Conservation (phyloP, 2,113 vertebrate species). For the Orientallactaga bullata region DNA sequence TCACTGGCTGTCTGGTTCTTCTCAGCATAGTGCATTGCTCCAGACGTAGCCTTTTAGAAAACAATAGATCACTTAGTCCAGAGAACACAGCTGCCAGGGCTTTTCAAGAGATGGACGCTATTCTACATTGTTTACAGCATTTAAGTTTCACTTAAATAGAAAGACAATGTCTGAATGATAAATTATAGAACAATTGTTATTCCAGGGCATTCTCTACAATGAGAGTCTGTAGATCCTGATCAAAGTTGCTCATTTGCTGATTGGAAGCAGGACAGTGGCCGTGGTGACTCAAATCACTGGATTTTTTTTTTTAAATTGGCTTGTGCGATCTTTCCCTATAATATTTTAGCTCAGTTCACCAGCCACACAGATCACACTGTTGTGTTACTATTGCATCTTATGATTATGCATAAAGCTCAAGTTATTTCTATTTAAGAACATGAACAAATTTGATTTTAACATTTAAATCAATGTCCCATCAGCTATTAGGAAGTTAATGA, state of each 20-base stretch:
- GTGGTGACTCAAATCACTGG: constrained; percentile 26
- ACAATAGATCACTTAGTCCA: constrained; percentile 6
- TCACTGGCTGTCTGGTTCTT: not conserved
- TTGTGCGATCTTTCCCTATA: not conserved
- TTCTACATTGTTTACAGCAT: constrained; percentile 49
- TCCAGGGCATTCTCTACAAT: not conserved
- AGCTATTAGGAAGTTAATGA: not conserved
- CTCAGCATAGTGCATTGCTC: not conserved
- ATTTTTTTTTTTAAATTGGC: constrained; percentile 46
- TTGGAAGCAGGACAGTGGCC: not conserved
- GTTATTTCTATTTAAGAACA: constrained; percentile 25
- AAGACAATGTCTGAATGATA: constrained; percentile 31
- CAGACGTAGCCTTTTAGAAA: not conserved
- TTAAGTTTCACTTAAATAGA: constrained; percentile 22
- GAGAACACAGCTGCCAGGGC: constrained; percentile 3
- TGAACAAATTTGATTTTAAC: not conserved
- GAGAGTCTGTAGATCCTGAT: not conserved
- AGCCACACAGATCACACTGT: not conserved
- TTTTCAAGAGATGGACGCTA: not conserved
- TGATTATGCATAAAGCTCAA: constrained; percentile 13
- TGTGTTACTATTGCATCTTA: constrained; percentile 13
- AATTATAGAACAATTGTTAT: constrained; percentile 30
- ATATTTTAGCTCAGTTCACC: not conserved
- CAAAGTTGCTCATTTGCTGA: constrained; percentile 23
- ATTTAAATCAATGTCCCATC: not conserved